Evolutionary conservation across 2,888 invertebrate species (phyloP), one percentile per base, ranked within the genome.

Genomic region (Pollenia angustigena): DNA sequence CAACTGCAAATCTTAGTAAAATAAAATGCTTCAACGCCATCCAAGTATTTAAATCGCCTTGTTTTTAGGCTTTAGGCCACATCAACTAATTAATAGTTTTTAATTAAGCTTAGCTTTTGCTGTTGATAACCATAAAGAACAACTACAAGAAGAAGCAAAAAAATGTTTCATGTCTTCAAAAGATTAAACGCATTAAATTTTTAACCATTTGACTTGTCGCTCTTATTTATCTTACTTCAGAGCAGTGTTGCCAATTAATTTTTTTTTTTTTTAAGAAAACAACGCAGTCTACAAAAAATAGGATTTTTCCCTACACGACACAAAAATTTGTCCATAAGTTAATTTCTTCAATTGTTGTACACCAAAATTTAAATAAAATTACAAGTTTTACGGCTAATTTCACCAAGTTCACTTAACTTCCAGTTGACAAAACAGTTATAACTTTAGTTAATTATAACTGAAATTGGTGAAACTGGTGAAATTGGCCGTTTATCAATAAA

Each of bases 111-210:
- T 68, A 75, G 32, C 82, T 69, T 75, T 81, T 75, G 74, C 74
- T 52, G 10, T 52, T 69, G 82, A 82, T 76, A 82, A 82, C 11
- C 58, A 66, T 23, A 23, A 68, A 16, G 8, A 68, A 16, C 58
- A 66, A 71, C 40, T 23, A 32, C 50, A 62, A 58, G 2, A 16
- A 11, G n/a, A 4, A 32, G 6, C 32, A 32, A 32, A 32, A 79
- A 74, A 69, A 74, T 80, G 40, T 76, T 60, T 58, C 54, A 69
- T 80, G 72, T 72, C 87, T 72, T 74, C 68, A 62, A 52, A 74
- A 87, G 76, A 87, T 84, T 84, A 87, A 81, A 76, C 42, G 58
- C 83, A 81, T 80, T 74, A 69, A 66, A 81, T 76, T 84, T 82
- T 82, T 79, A 69, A 23, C 74, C 74, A 74, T 76, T 74, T 74